Evolutionary conservation across 2,113 vertebrate species (phyloP).

Genomic region (Sisor rabdophorus): DNA sequence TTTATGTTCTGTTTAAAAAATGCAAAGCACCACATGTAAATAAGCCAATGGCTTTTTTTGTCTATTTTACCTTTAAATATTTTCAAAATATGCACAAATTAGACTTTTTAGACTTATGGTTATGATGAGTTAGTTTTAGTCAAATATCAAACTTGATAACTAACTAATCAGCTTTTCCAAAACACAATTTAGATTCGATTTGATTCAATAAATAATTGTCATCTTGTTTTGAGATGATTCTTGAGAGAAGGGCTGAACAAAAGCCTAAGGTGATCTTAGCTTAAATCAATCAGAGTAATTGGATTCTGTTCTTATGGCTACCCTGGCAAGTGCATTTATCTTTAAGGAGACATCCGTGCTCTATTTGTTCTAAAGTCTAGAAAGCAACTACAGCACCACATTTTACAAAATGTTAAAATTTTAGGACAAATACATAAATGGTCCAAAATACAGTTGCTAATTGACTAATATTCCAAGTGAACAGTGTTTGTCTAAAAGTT

Average conservation of each 20-base stretch:
- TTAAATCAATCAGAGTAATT: slow-evolving; percentile 70
- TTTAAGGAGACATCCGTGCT: slow-evolving; percentile 61
- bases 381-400: neutral
- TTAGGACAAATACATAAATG: no score
- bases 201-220: neutral
- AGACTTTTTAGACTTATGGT: neutral
- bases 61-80: no score
- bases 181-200: neutral
- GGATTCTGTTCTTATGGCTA: slow-evolving; percentile 62
- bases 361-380: slow-evolving; percentile 7
- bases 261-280: slow-evolving; percentile 58
- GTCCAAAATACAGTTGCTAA: neutral
- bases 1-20: no score
- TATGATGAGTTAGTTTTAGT: no score
- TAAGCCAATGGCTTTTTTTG: no score
- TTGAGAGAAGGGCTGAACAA: slow-evolving; percentile 51
- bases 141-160: no score
- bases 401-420: neutral
- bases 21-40: no score
- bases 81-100: no score
- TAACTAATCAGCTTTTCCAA: neutral
- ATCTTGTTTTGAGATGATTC: neutral
- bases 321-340: slow-evolving; percentile 57
- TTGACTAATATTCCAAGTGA: neutral
- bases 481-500: neutral